Conservation (phyloP, 2,888 invertebrate species). For the Tillus elongatus region DNA sequence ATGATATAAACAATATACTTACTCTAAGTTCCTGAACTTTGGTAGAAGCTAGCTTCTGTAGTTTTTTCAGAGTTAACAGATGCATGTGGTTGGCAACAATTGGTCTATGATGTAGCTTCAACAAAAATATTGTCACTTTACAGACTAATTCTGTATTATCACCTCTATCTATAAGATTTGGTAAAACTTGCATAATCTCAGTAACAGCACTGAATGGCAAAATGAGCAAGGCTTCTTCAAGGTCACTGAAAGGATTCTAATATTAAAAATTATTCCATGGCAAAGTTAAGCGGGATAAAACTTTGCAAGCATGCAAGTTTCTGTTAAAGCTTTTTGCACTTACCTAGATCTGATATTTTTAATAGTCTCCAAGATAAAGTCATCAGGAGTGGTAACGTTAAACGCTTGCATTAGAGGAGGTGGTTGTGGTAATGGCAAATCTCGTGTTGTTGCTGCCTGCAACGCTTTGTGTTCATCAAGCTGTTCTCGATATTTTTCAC, state of each 20-base stretch:
- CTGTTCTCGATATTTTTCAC: slow-evolving; percentile 53
- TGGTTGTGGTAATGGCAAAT: slow-evolving; percentile 45
- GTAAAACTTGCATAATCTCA: slow-evolving; percentile 65
- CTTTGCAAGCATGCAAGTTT: slow-evolving; percentile 5
- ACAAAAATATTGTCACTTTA: slow-evolving; percentile 66
- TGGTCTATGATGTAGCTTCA: slow-evolving; percentile 69
- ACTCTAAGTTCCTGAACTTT: slow-evolving; percentile 55
- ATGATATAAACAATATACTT: too few species aligned
- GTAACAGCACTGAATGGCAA: slow-evolving; percentile 76
- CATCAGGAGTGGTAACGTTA: slow-evolving; percentile 60
- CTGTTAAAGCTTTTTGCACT: slow-evolving; percentile 14
- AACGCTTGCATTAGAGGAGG: slow-evolving; percentile 80
- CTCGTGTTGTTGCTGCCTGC: slow-evolving; percentile 33
- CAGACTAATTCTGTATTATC: slow-evolving; percentile 69
- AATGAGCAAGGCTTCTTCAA: slow-evolving; percentile 81
- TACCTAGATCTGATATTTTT: slow-evolving; percentile 74
- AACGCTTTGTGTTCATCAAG: slow-evolving; percentile 44
- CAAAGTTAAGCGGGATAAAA: slow-evolving; percentile 2
- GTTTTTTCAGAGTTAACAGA: slow-evolving; percentile 54
- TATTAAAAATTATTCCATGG: slow-evolving; percentile 5
- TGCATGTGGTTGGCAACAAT: slow-evolving; percentile 64
- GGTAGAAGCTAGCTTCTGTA: slow-evolving; percentile 48
- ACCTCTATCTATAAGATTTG: slow-evolving; percentile 56
- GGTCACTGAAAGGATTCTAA: slow-evolving; percentile 56
- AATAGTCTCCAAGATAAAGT: slow-evolving; percentile 74